These are phyloP conservation scores for Vulpes lagopus DNA, from an alignment of 2,113 vertebrate genomes.

Conservation along the genomic window DNA sequence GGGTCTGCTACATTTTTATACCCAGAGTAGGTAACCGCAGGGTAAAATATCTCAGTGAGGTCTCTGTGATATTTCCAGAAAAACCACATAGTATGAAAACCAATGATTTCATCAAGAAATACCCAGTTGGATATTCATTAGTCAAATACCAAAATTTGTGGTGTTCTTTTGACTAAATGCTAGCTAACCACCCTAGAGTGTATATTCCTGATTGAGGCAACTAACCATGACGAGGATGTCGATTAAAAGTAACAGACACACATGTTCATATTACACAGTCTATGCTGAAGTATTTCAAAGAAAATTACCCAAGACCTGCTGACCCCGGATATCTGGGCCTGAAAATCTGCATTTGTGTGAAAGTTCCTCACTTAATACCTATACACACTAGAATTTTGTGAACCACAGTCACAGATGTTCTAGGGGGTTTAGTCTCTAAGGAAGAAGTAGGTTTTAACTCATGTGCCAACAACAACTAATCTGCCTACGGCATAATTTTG, in stretches of 20 bases:
- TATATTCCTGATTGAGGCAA: background rate
- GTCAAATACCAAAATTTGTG: background rate
- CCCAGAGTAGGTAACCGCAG: background rate
- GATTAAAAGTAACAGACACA: background rate
- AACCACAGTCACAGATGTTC: background rate
- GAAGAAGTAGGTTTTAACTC: conserved; percentile 39
- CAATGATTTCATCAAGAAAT: conserved; percentile 6
- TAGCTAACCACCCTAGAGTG: background rate
- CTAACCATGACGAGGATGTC: background rate
- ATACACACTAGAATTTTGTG: background rate
- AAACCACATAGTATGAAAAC: background rate
- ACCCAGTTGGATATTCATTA: background rate
- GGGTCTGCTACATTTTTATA: background rate
- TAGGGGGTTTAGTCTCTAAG: background rate
- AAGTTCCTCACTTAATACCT: background rate
- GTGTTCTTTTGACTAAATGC: background rate
- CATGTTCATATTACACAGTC: background rate
- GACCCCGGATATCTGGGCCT: background rate
- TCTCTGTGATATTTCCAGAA: background rate
- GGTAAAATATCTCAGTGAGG: background rate
- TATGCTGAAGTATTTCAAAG: conserved; percentile 13
- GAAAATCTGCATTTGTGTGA: background rate
- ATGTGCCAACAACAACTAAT: background rate
- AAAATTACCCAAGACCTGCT: conserved; percentile 4
- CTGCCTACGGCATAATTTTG: background rate